phyloP scores from a whole-genome alignment of 2,888 invertebrate species.

The Coremacera marginata region DNA sequence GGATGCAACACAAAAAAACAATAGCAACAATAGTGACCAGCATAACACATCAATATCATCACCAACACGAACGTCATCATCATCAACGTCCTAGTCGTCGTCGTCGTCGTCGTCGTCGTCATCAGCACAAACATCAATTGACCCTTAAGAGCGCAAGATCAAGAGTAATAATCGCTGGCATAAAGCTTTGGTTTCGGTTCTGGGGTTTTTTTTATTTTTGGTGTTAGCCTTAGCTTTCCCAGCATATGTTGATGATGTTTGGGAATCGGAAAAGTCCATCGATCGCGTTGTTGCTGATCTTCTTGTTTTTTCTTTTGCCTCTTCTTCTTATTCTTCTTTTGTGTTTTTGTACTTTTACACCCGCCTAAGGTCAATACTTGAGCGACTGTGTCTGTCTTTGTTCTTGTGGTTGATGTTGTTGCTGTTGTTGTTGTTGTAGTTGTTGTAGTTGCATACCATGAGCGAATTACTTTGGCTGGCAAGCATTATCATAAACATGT shows the following conservation, averaged over 20 bases:
- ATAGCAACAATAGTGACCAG: background rate
- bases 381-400: conserved; percentile 11
- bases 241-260: conserved; percentile 31
- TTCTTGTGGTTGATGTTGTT: background rate
- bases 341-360: conserved; percentile 34
- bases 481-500: background rate
- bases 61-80: background rate
- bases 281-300: conserved; percentile 11
- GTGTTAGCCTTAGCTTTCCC: conserved; percentile 18
- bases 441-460: conserved; percentile 15
- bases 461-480: background rate
- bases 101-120: conserved; percentile 10
- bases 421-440: conserved; percentile 7
- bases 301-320: background rate
- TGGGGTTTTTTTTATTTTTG: background rate
- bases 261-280: conserved; percentile 28
- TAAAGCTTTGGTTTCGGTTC: conserved; percentile 50
- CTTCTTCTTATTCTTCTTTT: background rate
- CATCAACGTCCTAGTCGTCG: background rate
- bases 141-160: conserved; percentile 63
- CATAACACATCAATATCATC: background rate
- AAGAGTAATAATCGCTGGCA: conserved; percentile 66
- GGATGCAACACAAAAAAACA: conserved; percentile 7
- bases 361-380: conserved; percentile 36
- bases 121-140: conserved; percentile 63